Base-by-base conservation (phyloP, 92 coral and sea anemone species). In the Epizoanthus fatuus region DNA sequence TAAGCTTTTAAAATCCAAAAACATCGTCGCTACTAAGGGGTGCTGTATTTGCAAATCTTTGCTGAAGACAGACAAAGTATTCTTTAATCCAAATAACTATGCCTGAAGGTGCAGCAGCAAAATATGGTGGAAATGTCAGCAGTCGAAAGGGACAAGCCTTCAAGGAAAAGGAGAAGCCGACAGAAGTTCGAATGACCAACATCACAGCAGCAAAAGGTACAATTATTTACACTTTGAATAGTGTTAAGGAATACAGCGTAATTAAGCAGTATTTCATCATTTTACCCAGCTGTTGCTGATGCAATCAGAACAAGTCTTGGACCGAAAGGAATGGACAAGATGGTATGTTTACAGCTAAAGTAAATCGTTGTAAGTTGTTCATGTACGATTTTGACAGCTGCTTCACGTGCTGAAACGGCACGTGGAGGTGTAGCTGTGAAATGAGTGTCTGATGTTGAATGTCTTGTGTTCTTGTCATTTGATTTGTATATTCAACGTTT, bases 321-420 rank as follows among this genome's bases (percentile, higher is more conserved):
- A 6, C 99, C 99, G 37, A 96, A 94, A 90, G 99, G 99, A 62
- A 96, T 96, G 99, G 99, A 96, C 56, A 96, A 96, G 87, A 96
- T 96, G 99, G 99, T 96, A 85, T 79, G 89, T 87, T 80, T 58
- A 71, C 80, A 56, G 35, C 35, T 29, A 1, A 1, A 29, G 81
- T 37, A 53, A 49, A 19, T 17, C 14, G 63, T 13, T 29, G n/a
- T n/a, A n/a, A n/a, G n/a, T n/a, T n/a, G 16, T 68, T 16, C 49
- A 35, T 44, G 47, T 59, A 35, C n/a, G 44, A 35, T 11, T 81
- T 77, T 77, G 82, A 77, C 82, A 77, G 82, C 38, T 77, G 58
- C 69, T 25, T 77, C 71, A 51, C 22, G 81, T 58, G 81, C 47
- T 75, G 25, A 75, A 57, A 10, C 8, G 42, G 70, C 69, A 60